Base-by-base conservation (phyloP, 2,888 invertebrate species). In the Itoplectis maculator region DNA sequence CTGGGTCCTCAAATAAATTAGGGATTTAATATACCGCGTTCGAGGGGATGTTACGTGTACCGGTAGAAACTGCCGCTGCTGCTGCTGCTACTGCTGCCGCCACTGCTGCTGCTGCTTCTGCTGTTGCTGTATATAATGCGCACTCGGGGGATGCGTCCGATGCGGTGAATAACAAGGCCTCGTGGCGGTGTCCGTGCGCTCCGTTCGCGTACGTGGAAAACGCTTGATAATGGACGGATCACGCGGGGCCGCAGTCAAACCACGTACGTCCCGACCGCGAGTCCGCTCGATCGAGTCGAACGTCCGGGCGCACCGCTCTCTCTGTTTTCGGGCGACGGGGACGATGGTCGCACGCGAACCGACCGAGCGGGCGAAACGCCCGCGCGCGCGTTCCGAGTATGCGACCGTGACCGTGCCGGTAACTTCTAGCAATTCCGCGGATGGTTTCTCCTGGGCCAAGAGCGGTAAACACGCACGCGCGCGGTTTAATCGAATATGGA, bases 201-300 rank as follows among this genome's bases (percentile, higher is more conserved):
- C 49, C 40, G 49, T 68, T 37, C 45, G 9, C 29, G 20, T 18
- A 65, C 47, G 56, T 42, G 51, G 42, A 51, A 79, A 79, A 68
- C 73, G 23, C 42, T 79, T 61, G 59, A 79, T 79, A 74, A 73
- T 59, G 59, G 73, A 79, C 49, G 49, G 51, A 74, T 73, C 35
- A 66, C 40, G 79, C 29, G 29, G 29, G 18, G 40, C 42, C n/a
- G 68, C 56, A 51, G 59, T 74, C 66, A 20, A 68, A 40, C 56
- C 73, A 74, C 73, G 73, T 79, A 74, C 40, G 51, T n/a, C 68
- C 61, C 59, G 40, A 40, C 54, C 6, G 11, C 59, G 29, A n/a
- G n/a, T n/a, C 40, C 65, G 40, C 73, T 18, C 4, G 15, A 45
- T 69, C 66, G 51, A 20, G 68, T 37, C 61, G 45, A 42, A 18